phyloP scores from a whole-genome alignment of 2,888 invertebrate species.

The Criorhina ranunculi region DNA sequence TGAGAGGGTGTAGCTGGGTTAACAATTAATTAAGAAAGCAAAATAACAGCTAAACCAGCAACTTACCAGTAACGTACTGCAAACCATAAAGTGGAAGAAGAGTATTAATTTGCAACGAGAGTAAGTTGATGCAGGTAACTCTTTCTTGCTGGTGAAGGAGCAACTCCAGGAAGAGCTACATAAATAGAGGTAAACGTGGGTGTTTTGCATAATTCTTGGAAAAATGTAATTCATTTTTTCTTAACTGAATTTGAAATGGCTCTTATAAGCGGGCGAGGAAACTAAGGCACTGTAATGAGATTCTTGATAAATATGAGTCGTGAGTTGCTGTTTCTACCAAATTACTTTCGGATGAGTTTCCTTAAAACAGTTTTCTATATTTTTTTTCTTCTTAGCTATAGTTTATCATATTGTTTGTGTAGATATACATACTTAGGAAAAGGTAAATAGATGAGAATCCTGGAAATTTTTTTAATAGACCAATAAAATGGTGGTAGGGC shows the following conservation, averaged over 20 bases:
- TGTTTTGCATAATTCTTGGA: constrained; percentile 22
- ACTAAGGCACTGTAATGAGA: constrained; percentile 59
- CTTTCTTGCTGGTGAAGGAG: constrained; percentile 20
- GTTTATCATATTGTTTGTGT: constrained; percentile 11
- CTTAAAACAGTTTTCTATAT: not conserved
- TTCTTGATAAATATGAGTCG: constrained; percentile 53
- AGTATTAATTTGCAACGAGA: constrained; percentile 28
- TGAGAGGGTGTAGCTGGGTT: not conserved
- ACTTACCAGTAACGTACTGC: constrained; percentile 25
- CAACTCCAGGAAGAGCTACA: constrained; percentile 4
- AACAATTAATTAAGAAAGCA: constrained; percentile 32
- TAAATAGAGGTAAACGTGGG: not conserved
- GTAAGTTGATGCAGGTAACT: constrained; percentile 30
- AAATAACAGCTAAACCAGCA: constrained; percentile 15
- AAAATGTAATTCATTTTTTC: constrained; percentile 3
- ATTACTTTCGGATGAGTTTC: constrained; percentile 56
- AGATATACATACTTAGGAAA: not conserved
- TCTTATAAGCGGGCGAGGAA: constrained; percentile 9
- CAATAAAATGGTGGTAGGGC: too few relatives aligned
- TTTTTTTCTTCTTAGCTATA: constrained; percentile 10
- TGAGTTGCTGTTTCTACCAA: constrained; percentile 51
- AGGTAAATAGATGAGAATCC: constrained; percentile 2
- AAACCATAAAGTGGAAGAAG: constrained; percentile 28
- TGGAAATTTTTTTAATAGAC: not conserved
- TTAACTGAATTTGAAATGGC: not conserved